Base-by-base conservation (phyloP, 2,888 invertebrate species). In the Rugalucina vietnamica region DNA sequence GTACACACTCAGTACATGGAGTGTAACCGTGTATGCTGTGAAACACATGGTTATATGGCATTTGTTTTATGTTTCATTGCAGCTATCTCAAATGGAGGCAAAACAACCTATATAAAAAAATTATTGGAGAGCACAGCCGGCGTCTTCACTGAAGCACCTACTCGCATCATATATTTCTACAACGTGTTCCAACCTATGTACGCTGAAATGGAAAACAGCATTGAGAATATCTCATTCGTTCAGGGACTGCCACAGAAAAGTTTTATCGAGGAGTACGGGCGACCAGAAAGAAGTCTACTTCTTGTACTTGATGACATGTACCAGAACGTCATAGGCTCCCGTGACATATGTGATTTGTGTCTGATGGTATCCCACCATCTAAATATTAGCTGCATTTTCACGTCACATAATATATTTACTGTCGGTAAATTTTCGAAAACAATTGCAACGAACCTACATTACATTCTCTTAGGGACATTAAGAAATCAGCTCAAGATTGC, bases 221-320 rank as follows among this genome's bases (percentile, higher is more conserved):
- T 54, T n/a, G n/a, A 54, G 8, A 73, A 73, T 32, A 50, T 73
- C 1, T 29, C 43, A 5, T 73, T 73, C 49, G 34, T n/a, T 12
- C 73, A 73, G 10, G 73, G 73, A 32, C 73, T 73, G 18, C 73
- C 73, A 2, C 43, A 27, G 29, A 73, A 50, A 50, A 27, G 49
- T 12, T 43, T 49, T 32, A 73, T 73, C 43, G 49, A 73, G 24
- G 29, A 43, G 24, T 73, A 29, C 29, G 73, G n/a, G 49, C 4
- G 49, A 27, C 5, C 27, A 21, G 73, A 73, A 37, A 43, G 37
- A 14, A 43, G 34, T 18, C 73, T 73, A 12, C 27, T 73, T 27
- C 37, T 73, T 18, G 50, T 73, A 29, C n/a, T 73, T 27, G 73
- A 73, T n/a, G 73, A 73, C 18, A 32, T 73, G 27, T 73, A 73